Base-by-base conservation (phyloP, 1,140 invertebrate genomes). In the Tribolium madens region DNA sequence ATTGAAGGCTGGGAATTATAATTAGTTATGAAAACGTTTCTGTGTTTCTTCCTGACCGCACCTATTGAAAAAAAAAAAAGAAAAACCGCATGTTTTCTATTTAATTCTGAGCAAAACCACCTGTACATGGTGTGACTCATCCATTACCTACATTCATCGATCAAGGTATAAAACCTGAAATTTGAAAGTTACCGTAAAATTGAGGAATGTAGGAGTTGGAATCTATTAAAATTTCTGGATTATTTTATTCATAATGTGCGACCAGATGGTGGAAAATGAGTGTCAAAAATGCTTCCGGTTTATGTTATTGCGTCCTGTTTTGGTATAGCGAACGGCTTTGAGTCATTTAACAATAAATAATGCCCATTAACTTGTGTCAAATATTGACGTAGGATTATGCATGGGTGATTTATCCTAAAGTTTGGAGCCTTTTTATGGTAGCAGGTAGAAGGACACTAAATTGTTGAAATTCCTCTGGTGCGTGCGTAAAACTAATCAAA, bases 401-500 rank as follows among this genome's bases (percentile, higher is more conserved):
- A 50, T 47, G 46, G 12, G 9, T 47, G 46, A 47, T 47, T 10
- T 47, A n/a, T 13, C 18, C 1, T 21, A 21, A 21, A 21, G 18
- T 5, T 50, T 50, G 12, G 10, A 7, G 15, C 12, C 48, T 14
- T 50, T 17, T 50, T 14, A 50, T 12, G 6, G 15, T 50, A 50
- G 48, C 48, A 50, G 48, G 48, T 50, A 50, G 48, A 50, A 17
- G 13, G 48, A 50, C 48, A 50, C 48, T 50, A 42, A 50, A 50
- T 50, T 50, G 12, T 50, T 50, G 12, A 17, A 50, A 50, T 50
- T 50, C 48, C 9, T 42, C n/a, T 50, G 5, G 48, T 50, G 48
- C 48, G 48, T 50, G 48, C 15, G 48, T 50, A 14, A 17, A 47
- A 7, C 13, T 47, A 47, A 12, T 14, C 13, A 14, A 47, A 47